phyloP scores from a whole-genome alignment of 2,888 invertebrate genomes.

The Didymodactylos carnosus region DNA sequence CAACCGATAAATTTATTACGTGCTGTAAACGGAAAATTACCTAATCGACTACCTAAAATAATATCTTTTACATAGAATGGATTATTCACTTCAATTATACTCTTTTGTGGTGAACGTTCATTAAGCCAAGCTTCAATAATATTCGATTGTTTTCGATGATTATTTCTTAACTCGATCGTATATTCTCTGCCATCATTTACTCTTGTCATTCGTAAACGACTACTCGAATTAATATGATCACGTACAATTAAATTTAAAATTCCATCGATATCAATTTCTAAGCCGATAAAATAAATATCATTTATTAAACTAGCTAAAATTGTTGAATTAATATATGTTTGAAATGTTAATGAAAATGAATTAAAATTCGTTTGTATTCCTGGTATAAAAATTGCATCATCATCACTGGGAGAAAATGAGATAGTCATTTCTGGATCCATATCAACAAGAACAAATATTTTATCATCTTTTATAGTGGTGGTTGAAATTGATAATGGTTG shows the following conservation, averaged over 20 bases:
- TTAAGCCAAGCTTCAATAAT: neutral
- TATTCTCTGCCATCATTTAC: neutral
- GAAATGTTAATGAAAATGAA: neutral
- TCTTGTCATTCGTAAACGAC: neutral
- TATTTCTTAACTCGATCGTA: neutral
- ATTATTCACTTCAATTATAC: neutral
- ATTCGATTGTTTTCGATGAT: neutral
- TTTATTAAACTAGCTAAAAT: neutral
- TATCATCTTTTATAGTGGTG: neutral
- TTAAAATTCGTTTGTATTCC: neutral
- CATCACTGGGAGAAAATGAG: neutral
- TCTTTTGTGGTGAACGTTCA: neutral
- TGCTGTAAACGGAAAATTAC: neutral
- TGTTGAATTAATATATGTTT: neutral
- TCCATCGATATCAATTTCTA: neutral
- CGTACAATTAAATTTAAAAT: neutral
- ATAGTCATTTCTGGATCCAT: neutral
- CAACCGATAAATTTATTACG: neutral
- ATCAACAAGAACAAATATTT: neutral
- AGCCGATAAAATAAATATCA: neutral
- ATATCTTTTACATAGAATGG: neutral
- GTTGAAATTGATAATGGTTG: neutral
- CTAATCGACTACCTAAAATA: too few relatives aligned
- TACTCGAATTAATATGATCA: neutral
- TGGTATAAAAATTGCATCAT: neutral